Evolutionary conservation across 1,140 invertebrate genomes (phyloP).

Genomic region (Drosophila lacertosa): DNA sequence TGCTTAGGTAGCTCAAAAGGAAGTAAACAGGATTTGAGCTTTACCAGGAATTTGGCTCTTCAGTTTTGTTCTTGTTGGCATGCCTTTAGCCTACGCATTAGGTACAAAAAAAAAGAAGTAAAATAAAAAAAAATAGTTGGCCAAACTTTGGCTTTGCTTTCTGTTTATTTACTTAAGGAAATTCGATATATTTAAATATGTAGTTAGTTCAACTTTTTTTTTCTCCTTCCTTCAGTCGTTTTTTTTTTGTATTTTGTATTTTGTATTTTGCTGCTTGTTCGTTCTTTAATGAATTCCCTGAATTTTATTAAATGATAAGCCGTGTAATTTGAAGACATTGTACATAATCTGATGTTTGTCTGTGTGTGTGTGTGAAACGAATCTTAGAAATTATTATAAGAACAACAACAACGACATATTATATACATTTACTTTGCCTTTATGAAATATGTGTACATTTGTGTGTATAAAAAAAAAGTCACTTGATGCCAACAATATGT

Average conservation of each 20-base stretch:
- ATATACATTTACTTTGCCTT: slow-evolving; percentile 11
- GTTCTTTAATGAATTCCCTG: slow-evolving; percentile 70
- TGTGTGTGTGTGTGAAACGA: no score
- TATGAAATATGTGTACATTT: slow-evolving; percentile 8
- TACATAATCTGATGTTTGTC: slow-evolving; percentile 53
- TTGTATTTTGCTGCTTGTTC: slow-evolving; percentile 23
- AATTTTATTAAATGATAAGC: slow-evolving; percentile 77
- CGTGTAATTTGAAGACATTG: slow-evolving; percentile 74
- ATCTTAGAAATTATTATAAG: slow-evolving; percentile 43
- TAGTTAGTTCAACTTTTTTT: slow-evolving; percentile 45
- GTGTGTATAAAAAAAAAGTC: slow-evolving; percentile 9
- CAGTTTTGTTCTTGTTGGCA: slow-evolving; percentile 7
- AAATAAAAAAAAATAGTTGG: no score
- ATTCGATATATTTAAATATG: slow-evolving; percentile 78
- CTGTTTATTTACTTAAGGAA: slow-evolving; percentile 60
- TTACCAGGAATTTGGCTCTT: slow-evolving; percentile 64
- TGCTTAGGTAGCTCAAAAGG: slow-evolving; percentile 76
- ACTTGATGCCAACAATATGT: slow-evolving; percentile 33
- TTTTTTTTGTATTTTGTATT: slow-evolving; percentile 8
- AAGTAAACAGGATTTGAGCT: slow-evolving; percentile 78
- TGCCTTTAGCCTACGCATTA: slow-evolving; percentile 60
- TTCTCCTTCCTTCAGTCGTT: slow-evolving; percentile 25
- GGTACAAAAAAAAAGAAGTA: no score
- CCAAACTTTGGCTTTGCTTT: slow-evolving; percentile 23
- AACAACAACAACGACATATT: no score